Evolutionary conservation across 2,113 vertebrate species (phyloP).

Genomic region (Colossoma macropomum): DNA sequence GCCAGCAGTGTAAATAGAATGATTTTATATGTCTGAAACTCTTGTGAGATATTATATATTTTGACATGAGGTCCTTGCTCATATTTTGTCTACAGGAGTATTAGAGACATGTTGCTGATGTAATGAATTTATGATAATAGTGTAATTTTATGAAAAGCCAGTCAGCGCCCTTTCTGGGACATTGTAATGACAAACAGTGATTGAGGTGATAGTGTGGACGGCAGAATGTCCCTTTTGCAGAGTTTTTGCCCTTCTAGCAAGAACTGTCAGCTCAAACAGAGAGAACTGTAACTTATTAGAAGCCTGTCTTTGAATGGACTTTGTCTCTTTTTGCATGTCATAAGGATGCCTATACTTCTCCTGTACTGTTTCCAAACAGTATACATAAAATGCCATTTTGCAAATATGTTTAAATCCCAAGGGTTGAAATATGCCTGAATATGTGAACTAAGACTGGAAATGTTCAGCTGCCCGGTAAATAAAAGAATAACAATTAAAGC

Average conservation of each 20-base stretch:
- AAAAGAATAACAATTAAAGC: not conserved
- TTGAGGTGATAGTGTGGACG: not conserved
- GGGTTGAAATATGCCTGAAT: slow-evolving; percentile 7
- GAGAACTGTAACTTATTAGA: slow-evolving; percentile 1
- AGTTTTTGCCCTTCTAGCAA: not conserved
- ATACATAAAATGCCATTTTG: slow-evolving; percentile 5
- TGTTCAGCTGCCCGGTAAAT: slow-evolving; percentile 2
- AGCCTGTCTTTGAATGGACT: not conserved
- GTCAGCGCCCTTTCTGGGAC: not conserved
- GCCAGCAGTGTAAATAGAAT: slow-evolving; percentile 41
- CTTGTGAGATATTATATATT: slow-evolving; percentile 14
- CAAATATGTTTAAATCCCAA: not conserved
- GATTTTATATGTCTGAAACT: slow-evolving; percentile 35
- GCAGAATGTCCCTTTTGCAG: not conserved
- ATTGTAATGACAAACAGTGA: not conserved
- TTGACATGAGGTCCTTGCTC: slow-evolving; percentile 13
- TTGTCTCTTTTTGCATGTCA: slow-evolving; percentile 26
- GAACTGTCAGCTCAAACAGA: not conserved
- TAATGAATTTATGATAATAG: not conserved
- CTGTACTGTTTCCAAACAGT: not conserved
- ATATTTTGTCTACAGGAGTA: slow-evolving; percentile 28
- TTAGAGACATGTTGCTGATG: slow-evolving; percentile 9
- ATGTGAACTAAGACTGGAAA: slow-evolving; percentile 9
- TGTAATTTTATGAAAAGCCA: not conserved
- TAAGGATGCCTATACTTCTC: not conserved